These are phyloP conservation scores for Acleris emargana DNA, from an alignment of 2,888 invertebrate species.

Conservation along the genomic window DNA sequence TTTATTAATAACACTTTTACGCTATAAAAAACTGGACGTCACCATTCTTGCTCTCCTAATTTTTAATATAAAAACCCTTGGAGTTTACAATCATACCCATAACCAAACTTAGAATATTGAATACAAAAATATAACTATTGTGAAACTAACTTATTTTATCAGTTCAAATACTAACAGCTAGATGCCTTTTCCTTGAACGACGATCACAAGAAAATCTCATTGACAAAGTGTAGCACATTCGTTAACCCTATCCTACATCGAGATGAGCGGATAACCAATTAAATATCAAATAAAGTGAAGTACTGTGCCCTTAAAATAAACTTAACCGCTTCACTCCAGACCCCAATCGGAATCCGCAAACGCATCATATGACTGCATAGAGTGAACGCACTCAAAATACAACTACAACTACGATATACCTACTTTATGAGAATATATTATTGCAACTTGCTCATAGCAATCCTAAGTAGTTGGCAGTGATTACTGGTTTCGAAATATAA, in stretches of 20 bases:
- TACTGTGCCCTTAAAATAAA: constrained; percentile 70
- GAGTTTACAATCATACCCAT: constrained; percentile 57
- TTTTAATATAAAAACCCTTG: constrained; percentile 82
- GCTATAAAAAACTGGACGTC: constrained; percentile 70
- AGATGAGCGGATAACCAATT: constrained; percentile 50
- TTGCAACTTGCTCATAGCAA: constrained; percentile 75
- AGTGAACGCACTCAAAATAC: constrained; percentile 19
- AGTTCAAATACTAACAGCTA: constrained; percentile 65
- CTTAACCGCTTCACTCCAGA: constrained; percentile 39
- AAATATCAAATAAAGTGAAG: constrained; percentile 57
- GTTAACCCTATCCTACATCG: constrained; percentile 38
- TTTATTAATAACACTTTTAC: constrained; percentile 62
- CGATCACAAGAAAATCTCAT: constrained; percentile 62
- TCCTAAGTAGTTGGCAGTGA: constrained; percentile 71
- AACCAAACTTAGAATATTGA: constrained; percentile 53
- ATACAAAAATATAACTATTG: constrained; percentile 59
- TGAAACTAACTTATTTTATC: constrained; percentile 68
- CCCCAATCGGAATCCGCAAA: constrained; percentile 29
- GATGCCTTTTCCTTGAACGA: constrained; percentile 49
- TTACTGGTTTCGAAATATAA: constrained; percentile 67
- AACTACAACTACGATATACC: constrained; percentile 38
- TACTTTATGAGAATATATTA: constrained; percentile 63
- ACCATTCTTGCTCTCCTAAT: constrained; percentile 75
- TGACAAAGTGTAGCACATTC: constrained; percentile 28
- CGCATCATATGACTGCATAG: neutral